Percentiles rank a stretch among this genome's conserved stretches.
These are phyloP conservation scores for Tachina lurida DNA, from an alignment of 2,888 invertebrate species.

Conservation along the genomic window DNA sequence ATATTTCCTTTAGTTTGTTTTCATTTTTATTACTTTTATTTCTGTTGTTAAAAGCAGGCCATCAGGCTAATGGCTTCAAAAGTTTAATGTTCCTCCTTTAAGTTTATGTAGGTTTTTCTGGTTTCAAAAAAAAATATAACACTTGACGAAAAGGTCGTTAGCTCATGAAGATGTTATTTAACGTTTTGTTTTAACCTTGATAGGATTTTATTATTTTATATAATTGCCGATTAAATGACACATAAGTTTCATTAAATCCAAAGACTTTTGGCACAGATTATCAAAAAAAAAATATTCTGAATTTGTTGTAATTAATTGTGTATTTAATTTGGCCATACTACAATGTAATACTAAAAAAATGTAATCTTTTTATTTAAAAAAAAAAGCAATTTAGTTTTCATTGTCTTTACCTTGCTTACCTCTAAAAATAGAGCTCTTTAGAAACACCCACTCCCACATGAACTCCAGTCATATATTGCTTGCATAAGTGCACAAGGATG, in stretches of 20 bases:
- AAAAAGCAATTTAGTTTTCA: no score
- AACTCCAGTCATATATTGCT: not conserved
- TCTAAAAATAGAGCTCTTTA: not conserved
- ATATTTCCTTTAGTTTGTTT: slow-evolving; percentile 25
- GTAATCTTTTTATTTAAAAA: no score
- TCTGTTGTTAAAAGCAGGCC: slow-evolving; percentile 15
- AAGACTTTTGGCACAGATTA: slow-evolving; percentile 1
- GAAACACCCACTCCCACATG: not conserved
- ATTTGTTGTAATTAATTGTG: not conserved
- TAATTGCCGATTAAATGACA: slow-evolving; percentile 6
- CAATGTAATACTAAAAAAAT: no score
- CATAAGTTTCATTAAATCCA: not conserved
- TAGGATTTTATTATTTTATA: not conserved
- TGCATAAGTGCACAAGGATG: not conserved
- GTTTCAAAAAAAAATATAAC: not conserved
- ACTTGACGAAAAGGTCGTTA: slow-evolving; percentile 6
- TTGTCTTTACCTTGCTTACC: no score
- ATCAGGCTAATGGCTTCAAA: slow-evolving; percentile 41
- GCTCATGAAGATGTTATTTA: slow-evolving; percentile 37
- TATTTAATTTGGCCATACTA: no score
- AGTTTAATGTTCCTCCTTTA: slow-evolving; percentile 39
- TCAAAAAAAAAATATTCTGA: not conserved
- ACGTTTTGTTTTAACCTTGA: slow-evolving; percentile 16
- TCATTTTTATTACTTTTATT: not conserved
- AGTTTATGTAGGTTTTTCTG: no score